A percentile compares a stretch with the other conserved stretches of the same genome.
phyloP scores from a whole-genome alignment of 2,888 invertebrate genomes.

The Spatulosminthurus flaviceps region DNA sequence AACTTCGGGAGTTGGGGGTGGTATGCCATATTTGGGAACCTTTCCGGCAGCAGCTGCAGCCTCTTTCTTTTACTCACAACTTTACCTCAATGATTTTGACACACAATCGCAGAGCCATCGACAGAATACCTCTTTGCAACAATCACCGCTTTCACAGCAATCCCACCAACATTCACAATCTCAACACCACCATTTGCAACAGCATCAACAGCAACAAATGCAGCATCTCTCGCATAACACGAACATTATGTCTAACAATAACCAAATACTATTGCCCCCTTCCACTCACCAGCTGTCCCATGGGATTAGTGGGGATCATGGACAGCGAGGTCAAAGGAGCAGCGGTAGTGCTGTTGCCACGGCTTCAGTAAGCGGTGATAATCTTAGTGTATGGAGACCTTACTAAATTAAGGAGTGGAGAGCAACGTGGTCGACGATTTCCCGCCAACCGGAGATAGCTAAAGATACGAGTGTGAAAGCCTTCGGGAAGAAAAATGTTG shows the following conservation, averaged over 20 bases:
- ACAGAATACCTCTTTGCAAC: conserved; percentile 26
- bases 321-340: conserved; percentile 34
- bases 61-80: conserved; percentile 62
- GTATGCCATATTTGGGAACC: conserved; percentile 58
- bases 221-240: conserved; percentile 55
- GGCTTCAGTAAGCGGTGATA: conserved; percentile 40
- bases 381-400: conserved; percentile 62
- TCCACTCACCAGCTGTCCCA: conserved; percentile 16
- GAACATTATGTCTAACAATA: conserved; percentile 64
- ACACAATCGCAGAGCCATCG: background rate
- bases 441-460: conserved; percentile 39
- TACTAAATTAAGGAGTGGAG: conserved; percentile 45
- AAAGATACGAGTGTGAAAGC: conserved; percentile 32
- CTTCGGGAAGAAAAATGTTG: conserved; percentile 35
- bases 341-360: conserved; percentile 6
- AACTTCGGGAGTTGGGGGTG: conserved; percentile 51
- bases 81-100: conserved; percentile 63
- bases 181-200: conserved; percentile 63
- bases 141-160: background rate
- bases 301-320: background rate
- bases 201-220: conserved; percentile 64
- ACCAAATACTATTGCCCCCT: conserved; percentile 70
- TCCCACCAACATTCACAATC: conserved; percentile 48
- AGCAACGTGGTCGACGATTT: conserved; percentile 33
- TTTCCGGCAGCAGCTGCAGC: conserved; percentile 63